Conservation (phyloP, 1,140 invertebrate species). For the Pomacea maculata region DNA sequence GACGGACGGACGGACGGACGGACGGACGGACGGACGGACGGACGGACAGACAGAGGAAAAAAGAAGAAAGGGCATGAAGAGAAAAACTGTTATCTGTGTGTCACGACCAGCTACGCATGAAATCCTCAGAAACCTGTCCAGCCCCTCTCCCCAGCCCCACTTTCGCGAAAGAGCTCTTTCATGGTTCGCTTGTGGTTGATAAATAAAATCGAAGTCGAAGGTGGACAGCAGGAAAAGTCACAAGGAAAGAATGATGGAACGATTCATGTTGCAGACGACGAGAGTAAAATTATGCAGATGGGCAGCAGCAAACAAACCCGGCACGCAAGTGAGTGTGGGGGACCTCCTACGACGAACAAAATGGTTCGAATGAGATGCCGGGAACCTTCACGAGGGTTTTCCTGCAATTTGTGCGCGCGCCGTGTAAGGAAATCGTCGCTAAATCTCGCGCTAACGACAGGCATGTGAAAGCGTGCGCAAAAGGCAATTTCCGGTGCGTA, state of each 20-base stretch:
- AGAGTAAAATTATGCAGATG: conserved; percentile 10
- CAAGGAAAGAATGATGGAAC: conserved; percentile 1
- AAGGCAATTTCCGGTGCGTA: conserved; percentile 16
- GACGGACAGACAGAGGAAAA: background rate
- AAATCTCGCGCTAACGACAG: conserved; percentile 24
- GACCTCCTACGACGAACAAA: conserved; percentile 22
- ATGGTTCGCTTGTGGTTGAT: background rate
- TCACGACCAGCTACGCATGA: background rate
- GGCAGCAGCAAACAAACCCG: background rate
- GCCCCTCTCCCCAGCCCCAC: background rate
- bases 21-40: background rate
- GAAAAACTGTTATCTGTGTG: background rate
- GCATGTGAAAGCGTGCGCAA: conserved; percentile 15
- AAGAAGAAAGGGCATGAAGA: background rate
- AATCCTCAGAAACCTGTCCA: background rate
- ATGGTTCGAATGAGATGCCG: conserved; percentile 13
- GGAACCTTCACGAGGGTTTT: conserved; percentile 15
- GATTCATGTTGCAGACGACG: background rate
- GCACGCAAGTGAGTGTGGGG: conserved; percentile 1
- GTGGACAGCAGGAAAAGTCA: background rate
- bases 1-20: background rate
- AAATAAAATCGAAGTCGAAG: background rate
- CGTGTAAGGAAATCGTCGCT: conserved; percentile 21
- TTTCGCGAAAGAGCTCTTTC: background rate
- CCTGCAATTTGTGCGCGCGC: conserved; percentile 15